Evolutionary conservation across 2,888 invertebrate genomes (phyloP), one percentile per base, ranked within the genome.

Genomic region (Acronicta psi): DNA sequence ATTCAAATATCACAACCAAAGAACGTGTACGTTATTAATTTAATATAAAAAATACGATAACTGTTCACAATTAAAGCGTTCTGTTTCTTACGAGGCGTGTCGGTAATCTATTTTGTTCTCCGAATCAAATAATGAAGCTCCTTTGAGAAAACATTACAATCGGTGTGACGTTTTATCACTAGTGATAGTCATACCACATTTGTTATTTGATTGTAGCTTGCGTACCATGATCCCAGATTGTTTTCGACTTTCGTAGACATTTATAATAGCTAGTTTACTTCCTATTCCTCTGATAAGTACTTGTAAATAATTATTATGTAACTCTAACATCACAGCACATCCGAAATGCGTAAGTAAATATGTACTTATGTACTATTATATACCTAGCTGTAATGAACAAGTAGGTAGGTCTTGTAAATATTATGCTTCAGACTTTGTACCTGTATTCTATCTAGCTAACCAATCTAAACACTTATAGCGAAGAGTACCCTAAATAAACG

Each of bases 61-160:
- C 46, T 34, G 31, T 53, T 56, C 77, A 73, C 79, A 69, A 63
- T 69, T 63, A 77, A 79, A 79, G 73, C 77, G 81, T 74, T 79
- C 81, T 68, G 84, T 76, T 68, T 82, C 80, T 81, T 76, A 71
- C 79, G 80, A 82, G 75, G 79, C 82, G 79, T 78, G 74, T 78
- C 68, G 60, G 76, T 79, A 77, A 83, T 86, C 80, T 85, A 80
- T 68, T 69, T 67, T 60, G 50, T 55, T 46, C 56, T 72, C 49
- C 53, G 68, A 49, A 63, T 64, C 52, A 57, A 71, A 75, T 72
- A 79, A 61, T 71, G 77, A 72, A 75, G 82, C 80, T 85, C 77
- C 79, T 82, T 81, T 74, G 73, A 83, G 83, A 87, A 85, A 84
- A 83, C 75, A 81, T 77, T 68, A 82, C 81, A 82, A 88, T 85